Evolutionary conservation across 2,888 invertebrate species (phyloP).

Genomic region (Campopleginae sp.): DNA sequence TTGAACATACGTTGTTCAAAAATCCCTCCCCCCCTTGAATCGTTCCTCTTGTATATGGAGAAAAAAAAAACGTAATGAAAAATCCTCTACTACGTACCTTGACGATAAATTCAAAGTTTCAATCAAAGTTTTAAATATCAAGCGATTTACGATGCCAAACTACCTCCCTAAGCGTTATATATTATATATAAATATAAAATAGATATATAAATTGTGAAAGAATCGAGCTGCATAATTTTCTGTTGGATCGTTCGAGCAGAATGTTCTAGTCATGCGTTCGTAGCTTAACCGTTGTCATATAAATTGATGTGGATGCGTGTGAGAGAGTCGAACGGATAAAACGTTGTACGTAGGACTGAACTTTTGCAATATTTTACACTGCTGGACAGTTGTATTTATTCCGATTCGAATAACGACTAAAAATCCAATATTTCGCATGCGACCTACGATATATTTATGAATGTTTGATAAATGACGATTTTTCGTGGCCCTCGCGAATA

Average conservation of each 20-base stretch:
- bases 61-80: slow-evolving; percentile 23
- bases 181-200: slow-evolving; percentile 5
- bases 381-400: slow-evolving; percentile 67
- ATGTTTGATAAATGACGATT: slow-evolving; percentile 3
- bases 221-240: neutral
- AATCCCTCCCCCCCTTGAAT: neutral
- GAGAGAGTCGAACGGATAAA: neutral
- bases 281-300: neutral
- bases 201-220: neutral
- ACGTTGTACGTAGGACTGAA: neutral
- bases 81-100: slow-evolving; percentile 64
- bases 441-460: slow-evolving; percentile 8
- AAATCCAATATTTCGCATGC: slow-evolving; percentile 1
- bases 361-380: slow-evolving; percentile 51
- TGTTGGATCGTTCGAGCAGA: neutral
- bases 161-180: slow-evolving; percentile 71
- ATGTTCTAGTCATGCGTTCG: neutral
- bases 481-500: slow-evolving; percentile 16
- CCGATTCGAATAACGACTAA: neutral
- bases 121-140: slow-evolving; percentile 62
- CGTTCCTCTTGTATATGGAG: slow-evolving; percentile 37
- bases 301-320: neutral
- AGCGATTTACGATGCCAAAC: slow-evolving; percentile 69
- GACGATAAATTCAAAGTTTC: slow-evolving; percentile 31
- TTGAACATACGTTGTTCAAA: slow-evolving; percentile 57